Base-by-base conservation (phyloP, 2,888 invertebrate genomes). In the Fragum sueziense region DNA sequence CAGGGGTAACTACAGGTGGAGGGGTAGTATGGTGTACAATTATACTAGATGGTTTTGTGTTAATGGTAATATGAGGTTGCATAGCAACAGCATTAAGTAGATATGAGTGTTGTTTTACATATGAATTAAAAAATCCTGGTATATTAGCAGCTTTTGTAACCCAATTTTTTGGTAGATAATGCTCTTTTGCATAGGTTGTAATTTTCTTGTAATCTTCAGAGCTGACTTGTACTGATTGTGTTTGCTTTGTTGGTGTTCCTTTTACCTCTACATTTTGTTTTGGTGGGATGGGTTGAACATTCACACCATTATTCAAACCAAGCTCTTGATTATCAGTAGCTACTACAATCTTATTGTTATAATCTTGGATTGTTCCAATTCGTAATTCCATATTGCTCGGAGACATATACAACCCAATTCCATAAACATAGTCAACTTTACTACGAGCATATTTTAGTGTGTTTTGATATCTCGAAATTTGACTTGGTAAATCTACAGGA, bases 401-500 rank as follows among this genome's bases (percentile, higher is more conserved):
- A 47, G 74, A 67, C 74, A 74, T 74, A 65, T 78, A 69, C 37
- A 78, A 20, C 7, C 77, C 77, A 22, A 69, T 61, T 31, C 77
- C 77, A 57, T 37, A 70, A 3, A 65, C 70, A 65, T 31, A 78
- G 54, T 78, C 78, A 62, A 78, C 70, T 62, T 78, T 74, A 70
- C 70, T 74, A 47, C 70, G 29, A 27, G 78, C 73, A 65, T 65
- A 74, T 54, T 78, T 73, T 22, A 78, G 27, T 57, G 68, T 68
- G 41, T 68, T 54, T 67, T 74, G 74, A 34, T 74, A 68, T 27
- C 67, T 52, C 27, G 25, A 27, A 52, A 76, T 76, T 70, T 70
- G 70, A 65, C 70, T 65, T 72, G 76, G 76, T 61, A 72, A 69
- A 72, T 78, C 70, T 34, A 78, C 61, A n/a, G 70, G 70, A 34